phyloP scores from a whole-genome alignment of 2,113 vertebrate species.

The Sialia sialis region DNA sequence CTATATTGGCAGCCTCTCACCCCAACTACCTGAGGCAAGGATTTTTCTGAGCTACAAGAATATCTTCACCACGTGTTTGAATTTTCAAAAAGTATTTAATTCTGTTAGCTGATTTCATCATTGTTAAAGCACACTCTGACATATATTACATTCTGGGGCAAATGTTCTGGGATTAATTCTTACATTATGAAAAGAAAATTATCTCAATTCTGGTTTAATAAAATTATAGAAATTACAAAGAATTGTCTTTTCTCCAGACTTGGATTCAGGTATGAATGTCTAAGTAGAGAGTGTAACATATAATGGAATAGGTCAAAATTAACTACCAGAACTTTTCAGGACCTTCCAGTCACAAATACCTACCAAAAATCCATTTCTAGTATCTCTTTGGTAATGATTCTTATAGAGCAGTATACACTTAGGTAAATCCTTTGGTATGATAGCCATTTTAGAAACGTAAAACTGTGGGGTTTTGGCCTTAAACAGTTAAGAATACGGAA shows the following conservation, averaged over 20 bases:
- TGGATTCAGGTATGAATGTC: not conserved
- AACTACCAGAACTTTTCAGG: not conserved
- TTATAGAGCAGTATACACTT: not conserved
- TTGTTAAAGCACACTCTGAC: not conserved
- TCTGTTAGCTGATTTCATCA: not conserved
- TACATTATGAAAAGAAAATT: not conserved
- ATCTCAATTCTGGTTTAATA: not conserved
- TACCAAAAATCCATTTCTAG: not conserved
- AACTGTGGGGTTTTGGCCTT: fast-evolving
- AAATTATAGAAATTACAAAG: not conserved
- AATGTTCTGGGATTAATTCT: not conserved
- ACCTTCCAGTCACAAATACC: not conserved
- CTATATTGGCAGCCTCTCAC: not conserved
- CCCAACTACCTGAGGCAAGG: not conserved
- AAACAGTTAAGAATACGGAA: not conserved
- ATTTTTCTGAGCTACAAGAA: not conserved
- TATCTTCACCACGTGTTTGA: fast-evolving
- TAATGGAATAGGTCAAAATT: not conserved
- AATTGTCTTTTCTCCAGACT: not conserved
- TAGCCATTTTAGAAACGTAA: not conserved
- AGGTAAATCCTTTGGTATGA: not conserved
- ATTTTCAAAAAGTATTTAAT: not conserved
- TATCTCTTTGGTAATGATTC: not conserved
- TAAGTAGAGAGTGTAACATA: not conserved
- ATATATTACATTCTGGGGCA: not conserved